Conservation (phyloP, 2,113 vertebrate genomes). For the Ciconia stormi region DNA sequence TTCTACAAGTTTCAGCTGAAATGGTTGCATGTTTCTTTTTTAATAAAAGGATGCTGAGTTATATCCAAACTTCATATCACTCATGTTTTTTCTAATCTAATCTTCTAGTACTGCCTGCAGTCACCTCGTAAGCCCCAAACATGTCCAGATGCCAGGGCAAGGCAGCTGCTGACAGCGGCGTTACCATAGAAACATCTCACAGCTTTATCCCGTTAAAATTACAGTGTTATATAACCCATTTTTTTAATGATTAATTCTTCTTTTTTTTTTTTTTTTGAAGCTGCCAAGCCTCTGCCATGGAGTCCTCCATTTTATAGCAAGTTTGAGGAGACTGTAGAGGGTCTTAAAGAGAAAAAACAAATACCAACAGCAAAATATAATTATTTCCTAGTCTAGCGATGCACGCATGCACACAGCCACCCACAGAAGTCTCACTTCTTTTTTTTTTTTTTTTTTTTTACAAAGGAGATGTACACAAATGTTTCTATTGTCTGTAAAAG, state of each 20-base stretch:
- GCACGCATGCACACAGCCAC: neutral
- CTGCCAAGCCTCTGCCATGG: neutral
- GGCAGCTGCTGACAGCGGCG: neutral
- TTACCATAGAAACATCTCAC: constrained; percentile 45
- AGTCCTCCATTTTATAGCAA: neutral
- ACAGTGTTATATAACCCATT: neutral
- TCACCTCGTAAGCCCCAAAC: neutral
- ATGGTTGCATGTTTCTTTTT: neutral
- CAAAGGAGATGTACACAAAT: neutral
- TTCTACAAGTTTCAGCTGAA: neutral
- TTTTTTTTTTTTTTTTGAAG: neutral
- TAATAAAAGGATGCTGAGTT: neutral
- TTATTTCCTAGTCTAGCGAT: neutral
- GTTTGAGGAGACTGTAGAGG: neutral
- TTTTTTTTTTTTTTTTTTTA: neutral
- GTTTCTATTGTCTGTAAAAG: neutral
- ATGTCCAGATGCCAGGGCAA: neutral
- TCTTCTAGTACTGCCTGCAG: neutral
- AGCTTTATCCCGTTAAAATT: neutral
- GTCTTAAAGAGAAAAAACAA: neutral
- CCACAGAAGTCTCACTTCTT: neutral
- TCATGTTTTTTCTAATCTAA: neutral
- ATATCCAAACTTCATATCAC: neutral
- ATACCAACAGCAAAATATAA: neutral
- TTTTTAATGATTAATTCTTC: neutral